Evolutionary conservation across 2,888 invertebrate species (phyloP).

Genomic region (Muscina levida): DNA sequence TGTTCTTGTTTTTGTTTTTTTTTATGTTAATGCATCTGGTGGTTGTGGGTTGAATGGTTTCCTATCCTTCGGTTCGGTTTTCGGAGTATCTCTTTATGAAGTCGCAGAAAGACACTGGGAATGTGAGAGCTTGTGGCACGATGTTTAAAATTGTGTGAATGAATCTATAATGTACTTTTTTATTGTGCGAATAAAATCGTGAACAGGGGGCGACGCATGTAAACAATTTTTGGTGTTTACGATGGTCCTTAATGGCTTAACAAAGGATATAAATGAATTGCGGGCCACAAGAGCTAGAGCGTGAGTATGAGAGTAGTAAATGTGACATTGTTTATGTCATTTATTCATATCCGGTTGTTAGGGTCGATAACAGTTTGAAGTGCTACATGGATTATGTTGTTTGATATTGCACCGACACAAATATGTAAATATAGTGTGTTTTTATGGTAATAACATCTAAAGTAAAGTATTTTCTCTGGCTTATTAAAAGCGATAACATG

Average conservation of each 20-base stretch:
- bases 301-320: background rate
- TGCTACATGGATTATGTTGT: no score
- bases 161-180: conserved; percentile 18
- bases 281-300: background rate
- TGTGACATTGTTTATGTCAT: conserved; percentile 13
- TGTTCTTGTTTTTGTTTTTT: conserved; percentile 4
- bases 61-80: background rate
- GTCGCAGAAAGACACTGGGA: background rate
- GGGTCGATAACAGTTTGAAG: background rate
- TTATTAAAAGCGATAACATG: no score
- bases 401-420: no score
- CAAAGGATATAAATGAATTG: conserved; percentile 14
- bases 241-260: conserved; percentile 20
- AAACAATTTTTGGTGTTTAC: conserved; percentile 37
- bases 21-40: conserved; percentile 35
- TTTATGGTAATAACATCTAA: no score
- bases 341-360: conserved; percentile 1
- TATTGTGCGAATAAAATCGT: conserved; percentile 1
- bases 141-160: background rate
- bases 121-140: background rate
- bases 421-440: no score
- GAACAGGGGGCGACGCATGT: conserved; percentile 22
- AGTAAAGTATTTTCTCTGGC: no score
- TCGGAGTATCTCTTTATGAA: conserved; percentile 7
- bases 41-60: background rate